phyloP scores from a whole-genome alignment of 2,113 vertebrate genomes.

The Nothocercus julius region DNA sequence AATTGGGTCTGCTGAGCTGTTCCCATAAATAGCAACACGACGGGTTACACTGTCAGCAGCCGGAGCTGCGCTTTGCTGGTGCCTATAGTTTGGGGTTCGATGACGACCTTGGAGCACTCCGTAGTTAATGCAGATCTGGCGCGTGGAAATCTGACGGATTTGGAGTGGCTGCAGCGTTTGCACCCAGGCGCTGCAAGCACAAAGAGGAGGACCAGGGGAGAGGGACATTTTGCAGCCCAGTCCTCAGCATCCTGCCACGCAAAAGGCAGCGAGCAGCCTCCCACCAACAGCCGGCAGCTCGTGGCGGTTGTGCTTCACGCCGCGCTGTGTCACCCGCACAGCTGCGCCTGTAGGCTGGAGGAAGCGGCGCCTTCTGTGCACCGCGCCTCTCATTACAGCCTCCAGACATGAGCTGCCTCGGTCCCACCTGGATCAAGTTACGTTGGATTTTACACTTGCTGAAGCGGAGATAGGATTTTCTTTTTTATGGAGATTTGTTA shows the following conservation, averaged over 20 bases:
- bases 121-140: neutral
- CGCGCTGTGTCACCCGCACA: fast-evolving
- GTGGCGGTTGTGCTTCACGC: neutral
- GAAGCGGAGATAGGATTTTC: neutral
- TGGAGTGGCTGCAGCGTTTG: neutral
- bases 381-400: neutral
- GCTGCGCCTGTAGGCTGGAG: neutral
- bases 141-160: neutral
- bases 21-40: constrained; percentile 29
- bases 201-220: neutral
- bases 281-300: fast-evolving
- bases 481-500: neutral
- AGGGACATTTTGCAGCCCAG: fast-evolving
- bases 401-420: neutral
- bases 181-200: fast-evolving
- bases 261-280: neutral
- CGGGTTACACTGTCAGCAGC: constrained; percentile 31
- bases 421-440: neutral
- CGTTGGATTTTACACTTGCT: neutral
- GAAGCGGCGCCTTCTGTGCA: neutral
- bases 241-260: fast-evolving
- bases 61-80: neutral
- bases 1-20: constrained; percentile 35
- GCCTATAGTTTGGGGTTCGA: neutral
- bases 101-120: constrained; percentile 11